Evolutionary conservation across 2,797 vertebrate genomes (phyloP), one percentile per base, ranked within the genome.

Genomic region (Lutjanus campechanus): DNA sequence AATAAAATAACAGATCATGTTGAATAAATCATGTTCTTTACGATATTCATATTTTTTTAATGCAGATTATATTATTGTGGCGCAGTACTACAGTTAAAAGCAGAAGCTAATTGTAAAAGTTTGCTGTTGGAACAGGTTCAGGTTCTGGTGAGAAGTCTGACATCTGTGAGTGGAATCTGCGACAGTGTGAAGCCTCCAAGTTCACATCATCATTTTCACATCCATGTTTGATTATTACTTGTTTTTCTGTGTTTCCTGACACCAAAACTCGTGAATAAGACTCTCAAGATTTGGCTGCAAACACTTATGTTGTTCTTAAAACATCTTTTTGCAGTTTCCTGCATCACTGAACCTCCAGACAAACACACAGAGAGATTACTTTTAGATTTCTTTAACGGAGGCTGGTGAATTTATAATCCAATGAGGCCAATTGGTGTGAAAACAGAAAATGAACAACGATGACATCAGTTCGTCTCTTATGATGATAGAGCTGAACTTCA

Each of bases 391-490:
- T 69, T 8, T 41, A 46, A n/a, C 19, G 55, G 41, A 1, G 8
- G 22, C 22, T 53, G 50, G 51, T 66, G 20, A 53, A 73, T 10
- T 41, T 47, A 15, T 11, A 64, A 79, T 49, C 1, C n/a, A 66
- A 47, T 61, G 19, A 63, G 56, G 17, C 20, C 59, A 41, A 64
- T 69, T 69, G 47, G 8, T 47, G 63, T 41, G 41, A 54, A 69
- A 50, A 79, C 17, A 69, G 53, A 71, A 40, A 16, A 53, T 62
- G 60, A 76, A 59, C 59, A 53, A 59, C 50, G 69, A 66, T 71
- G 29, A 69, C 59, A 63, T 63, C 74, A 47, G 29, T 69, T 47
- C 71, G 15, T 62, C 65, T 50, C n/a, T 17, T 17, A 36, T 49
- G 15, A 54, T 17, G n/a, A 62, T 20, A 43, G 51, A 69, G 59